Evolutionary conservation across 2,888 invertebrate species (phyloP).

Genomic region (Sclerodermus sp.): DNA sequence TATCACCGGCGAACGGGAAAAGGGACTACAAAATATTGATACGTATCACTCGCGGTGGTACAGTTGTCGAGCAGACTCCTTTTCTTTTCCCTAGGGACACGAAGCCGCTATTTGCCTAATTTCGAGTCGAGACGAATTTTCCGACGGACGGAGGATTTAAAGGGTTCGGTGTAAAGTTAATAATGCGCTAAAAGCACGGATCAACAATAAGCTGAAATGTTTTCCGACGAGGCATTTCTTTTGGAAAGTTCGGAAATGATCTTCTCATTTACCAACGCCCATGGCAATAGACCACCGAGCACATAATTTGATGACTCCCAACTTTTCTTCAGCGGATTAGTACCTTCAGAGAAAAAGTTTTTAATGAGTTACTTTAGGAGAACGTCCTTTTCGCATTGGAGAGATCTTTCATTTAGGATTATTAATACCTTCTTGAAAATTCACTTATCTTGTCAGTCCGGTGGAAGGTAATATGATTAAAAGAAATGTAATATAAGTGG

Average conservation of each 20-base stretch:
- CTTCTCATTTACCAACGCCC: conserved; percentile 15
- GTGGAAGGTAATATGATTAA: background rate
- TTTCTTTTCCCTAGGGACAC: too few species aligned
- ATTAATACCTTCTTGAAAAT: conserved; percentile 17
- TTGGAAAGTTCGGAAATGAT: conserved; percentile 17
- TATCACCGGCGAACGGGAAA: too few species aligned
- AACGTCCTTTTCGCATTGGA: background rate
- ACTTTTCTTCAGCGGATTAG: conserved; percentile 17
- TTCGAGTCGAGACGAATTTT: too few species aligned
- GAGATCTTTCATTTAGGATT: conserved; percentile 15
- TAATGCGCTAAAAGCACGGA: conserved; percentile 13
- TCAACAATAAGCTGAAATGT: conserved; percentile 12
- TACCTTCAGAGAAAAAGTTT: conserved; percentile 21
- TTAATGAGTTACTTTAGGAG: conserved; percentile 20
- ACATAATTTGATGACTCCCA: conserved; percentile 22
- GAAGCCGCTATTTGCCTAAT: too few species aligned
- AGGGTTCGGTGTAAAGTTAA: too few species aligned
- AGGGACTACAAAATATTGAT: too few species aligned
- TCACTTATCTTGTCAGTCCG: background rate
- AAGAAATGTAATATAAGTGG: too few species aligned
- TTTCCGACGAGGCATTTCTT: conserved; percentile 6
- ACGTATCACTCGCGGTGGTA: too few species aligned
- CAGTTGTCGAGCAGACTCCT: too few species aligned
- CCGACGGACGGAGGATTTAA: too few species aligned
- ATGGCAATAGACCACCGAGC: conserved; percentile 13